These are phyloP conservation scores for Ceyx cyanopectus DNA, from an alignment of 2,113 vertebrate species.

Conservation along the genomic window DNA sequence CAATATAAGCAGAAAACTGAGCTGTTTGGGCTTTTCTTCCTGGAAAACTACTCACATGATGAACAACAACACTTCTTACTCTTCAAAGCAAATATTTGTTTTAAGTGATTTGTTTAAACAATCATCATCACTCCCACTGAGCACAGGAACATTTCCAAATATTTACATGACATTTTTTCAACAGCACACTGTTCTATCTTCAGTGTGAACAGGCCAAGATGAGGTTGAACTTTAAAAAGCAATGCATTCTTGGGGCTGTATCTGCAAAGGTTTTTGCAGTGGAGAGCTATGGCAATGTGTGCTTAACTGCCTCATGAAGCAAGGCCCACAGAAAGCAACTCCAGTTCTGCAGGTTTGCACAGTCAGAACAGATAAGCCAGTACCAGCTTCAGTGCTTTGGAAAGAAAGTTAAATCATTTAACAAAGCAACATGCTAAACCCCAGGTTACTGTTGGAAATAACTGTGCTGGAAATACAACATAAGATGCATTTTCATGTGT, in stretches of 20 bases:
- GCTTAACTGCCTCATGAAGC: neutral
- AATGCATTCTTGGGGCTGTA: neutral
- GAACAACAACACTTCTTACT: neutral
- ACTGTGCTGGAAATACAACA: neutral
- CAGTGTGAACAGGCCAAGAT: neutral
- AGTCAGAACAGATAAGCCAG: neutral
- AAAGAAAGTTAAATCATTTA: neutral
- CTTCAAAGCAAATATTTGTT: neutral
- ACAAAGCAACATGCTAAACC: neutral
- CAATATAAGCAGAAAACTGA: conserved; percentile 23
- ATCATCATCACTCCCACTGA: neutral
- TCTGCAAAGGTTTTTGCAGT: neutral
- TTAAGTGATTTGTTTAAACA: neutral
- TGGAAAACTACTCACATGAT: neutral
- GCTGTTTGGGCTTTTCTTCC: neutral
- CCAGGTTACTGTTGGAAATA: neutral
- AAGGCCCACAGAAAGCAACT: neutral
- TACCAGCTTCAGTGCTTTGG: neutral
- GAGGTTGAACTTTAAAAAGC: neutral
- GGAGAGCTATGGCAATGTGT: neutral
- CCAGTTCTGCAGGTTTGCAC: neutral
- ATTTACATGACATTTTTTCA: neutral
- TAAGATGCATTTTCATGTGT: neutral
- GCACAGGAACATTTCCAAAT: neutral
- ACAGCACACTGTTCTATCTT: neutral